Conservation (phyloP, 2,888 invertebrate genomes). For the Pandemis cinnamomeana region DNA sequence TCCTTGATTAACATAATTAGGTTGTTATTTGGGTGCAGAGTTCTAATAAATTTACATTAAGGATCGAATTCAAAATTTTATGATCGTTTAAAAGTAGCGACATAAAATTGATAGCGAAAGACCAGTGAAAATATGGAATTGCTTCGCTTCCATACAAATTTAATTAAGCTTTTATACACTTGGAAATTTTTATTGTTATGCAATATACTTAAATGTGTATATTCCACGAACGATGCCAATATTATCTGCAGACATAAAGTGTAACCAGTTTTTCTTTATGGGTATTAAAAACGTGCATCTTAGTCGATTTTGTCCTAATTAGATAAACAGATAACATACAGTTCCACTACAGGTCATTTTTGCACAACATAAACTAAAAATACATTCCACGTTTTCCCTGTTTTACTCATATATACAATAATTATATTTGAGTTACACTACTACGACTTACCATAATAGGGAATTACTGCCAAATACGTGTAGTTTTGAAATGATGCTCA, state of each 20-base stretch:
- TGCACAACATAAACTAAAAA: too few species aligned
- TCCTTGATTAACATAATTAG: conserved; percentile 4
- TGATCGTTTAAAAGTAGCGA: not conserved
- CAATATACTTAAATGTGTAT: not conserved
- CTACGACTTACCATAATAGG: too few species aligned
- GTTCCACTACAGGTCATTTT: too few species aligned
- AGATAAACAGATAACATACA: too few species aligned
- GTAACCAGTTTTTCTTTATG: not conserved
- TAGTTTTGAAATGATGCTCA: too few species aligned
- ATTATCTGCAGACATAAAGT: not conserved
- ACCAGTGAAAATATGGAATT: not conserved
- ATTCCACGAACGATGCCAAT: conserved; percentile 6
- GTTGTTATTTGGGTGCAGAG: not conserved
- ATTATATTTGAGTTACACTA: too few species aligned
- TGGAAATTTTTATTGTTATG: not conserved
- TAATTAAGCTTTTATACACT: conserved; percentile 1
- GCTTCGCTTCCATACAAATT: not conserved
- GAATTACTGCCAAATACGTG: too few species aligned
- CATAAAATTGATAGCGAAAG: not conserved
- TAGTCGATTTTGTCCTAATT: not conserved
- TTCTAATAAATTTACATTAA: conserved; percentile 2
- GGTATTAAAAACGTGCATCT: not conserved
- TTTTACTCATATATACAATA: too few species aligned
- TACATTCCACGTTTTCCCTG: too few species aligned
- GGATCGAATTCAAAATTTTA: not conserved